Conservation (phyloP, 1,140 invertebrate species). For the Chironomus striatipennis region DNA sequence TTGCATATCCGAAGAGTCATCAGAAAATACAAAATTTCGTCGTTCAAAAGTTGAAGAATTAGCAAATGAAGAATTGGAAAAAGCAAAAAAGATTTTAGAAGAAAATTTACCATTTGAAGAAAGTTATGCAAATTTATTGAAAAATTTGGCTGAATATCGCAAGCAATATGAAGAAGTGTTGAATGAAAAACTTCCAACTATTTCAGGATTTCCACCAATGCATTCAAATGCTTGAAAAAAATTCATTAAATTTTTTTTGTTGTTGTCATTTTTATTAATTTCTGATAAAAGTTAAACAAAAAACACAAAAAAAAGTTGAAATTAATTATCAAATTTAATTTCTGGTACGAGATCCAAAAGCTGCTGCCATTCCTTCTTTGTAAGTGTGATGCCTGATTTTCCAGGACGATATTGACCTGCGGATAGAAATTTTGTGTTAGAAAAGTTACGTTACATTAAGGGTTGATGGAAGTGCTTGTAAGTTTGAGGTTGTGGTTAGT, state of each 20-base stretch:
- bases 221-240: too few relatives aligned
- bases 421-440: neutral
- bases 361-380: neutral
- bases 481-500: too few relatives aligned
- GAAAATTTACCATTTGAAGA: neutral
- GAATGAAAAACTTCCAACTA: neutral
- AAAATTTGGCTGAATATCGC: neutral
- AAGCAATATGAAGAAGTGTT: neutral
- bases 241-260: too few relatives aligned
- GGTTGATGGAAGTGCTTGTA: too few relatives aligned
- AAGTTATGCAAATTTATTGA: neutral
- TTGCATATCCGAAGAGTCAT: too few relatives aligned
- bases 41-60: neutral
- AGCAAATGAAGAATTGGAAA: neutral
- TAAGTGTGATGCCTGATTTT: neutral
- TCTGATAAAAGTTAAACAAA: too few relatives aligned
- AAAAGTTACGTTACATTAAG: too few relatives aligned
- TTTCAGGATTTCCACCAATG: too few relatives aligned
- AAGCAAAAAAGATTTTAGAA: neutral
- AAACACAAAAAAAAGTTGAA: neutral
- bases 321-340: slow-evolving; percentile 17
- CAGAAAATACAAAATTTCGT: too few relatives aligned
- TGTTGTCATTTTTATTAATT: too few relatives aligned
- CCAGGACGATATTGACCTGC: neutral
- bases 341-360: neutral